These are phyloP conservation scores for Sphenopsis melanotis DNA, from an alignment of 2,797 vertebrate genomes.

Conservation along the genomic window DNA sequence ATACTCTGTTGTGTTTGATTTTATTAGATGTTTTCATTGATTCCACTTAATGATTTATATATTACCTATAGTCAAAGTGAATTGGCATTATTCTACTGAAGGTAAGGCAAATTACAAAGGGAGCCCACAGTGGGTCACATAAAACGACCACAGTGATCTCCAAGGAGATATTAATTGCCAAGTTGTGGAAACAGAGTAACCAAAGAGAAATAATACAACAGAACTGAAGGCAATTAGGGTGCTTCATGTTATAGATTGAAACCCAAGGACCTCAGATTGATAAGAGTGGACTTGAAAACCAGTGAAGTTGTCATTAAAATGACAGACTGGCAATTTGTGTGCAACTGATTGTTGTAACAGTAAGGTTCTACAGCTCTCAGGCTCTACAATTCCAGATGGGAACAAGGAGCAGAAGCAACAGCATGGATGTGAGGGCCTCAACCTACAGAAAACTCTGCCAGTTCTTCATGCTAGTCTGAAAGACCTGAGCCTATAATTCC, in stretches of 20 bases:
- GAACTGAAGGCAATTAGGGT: background rate
- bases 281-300: background rate
- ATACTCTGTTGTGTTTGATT: background rate
- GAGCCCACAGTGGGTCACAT: background rate
- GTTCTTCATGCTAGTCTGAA: background rate
- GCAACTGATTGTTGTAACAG: background rate
- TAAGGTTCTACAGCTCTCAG: background rate
- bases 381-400: background rate
- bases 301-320: background rate
- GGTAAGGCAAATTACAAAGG: background rate
- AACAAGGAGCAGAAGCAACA: background rate
- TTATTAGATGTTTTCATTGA: constrained; percentile 10
- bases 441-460: background rate
- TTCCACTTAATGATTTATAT: constrained; percentile 6
- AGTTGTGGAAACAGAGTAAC: background rate
- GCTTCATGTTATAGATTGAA: background rate
- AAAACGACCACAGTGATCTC: background rate
- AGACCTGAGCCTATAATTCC: background rate
- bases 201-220: background rate
- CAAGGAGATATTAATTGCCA: background rate
- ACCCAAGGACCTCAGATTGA: background rate
- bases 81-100: background rate
- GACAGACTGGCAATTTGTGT: background rate
- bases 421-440: background rate
- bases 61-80: background rate